Percentiles rank a stretch among this genome's conserved stretches.
These are phyloP conservation scores for Poecile montanus DNA, from an alignment of 2,797 vertebrate genomes.

Conservation along the genomic window DNA sequence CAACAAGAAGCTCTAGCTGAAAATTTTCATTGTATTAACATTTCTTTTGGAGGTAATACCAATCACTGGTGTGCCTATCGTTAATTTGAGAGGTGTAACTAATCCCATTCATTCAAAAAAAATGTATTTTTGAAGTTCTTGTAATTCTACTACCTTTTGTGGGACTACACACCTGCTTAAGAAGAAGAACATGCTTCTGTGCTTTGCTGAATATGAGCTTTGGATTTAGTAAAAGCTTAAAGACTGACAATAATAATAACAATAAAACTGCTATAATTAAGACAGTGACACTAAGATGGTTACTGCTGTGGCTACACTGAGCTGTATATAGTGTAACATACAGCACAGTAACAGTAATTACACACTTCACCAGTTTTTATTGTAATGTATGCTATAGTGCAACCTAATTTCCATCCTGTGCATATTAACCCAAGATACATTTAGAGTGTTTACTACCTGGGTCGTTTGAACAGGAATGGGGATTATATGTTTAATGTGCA, in stretches of 20 bases:
- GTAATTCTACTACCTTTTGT: background rate
- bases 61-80: background rate
- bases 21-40: background rate
- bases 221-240: constrained; percentile 56
- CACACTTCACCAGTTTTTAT: constrained; percentile 61
- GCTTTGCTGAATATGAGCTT: constrained; percentile 35
- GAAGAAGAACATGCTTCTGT: constrained; percentile 8
- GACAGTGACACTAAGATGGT: constrained; percentile 62
- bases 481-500: constrained; percentile 65
- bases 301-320: constrained; percentile 55
- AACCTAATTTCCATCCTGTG: constrained; percentile 66
- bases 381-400: constrained; percentile 57
- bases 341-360: constrained; percentile 63
- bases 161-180: constrained; percentile 9
- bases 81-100: constrained; percentile 13
- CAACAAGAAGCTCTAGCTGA: background rate
- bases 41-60: background rate
- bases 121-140: background rate
- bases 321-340: constrained; percentile 26
- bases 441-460: constrained; percentile 66
- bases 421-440: constrained; percentile 65
- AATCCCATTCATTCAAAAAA: background rate
- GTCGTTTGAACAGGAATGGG: constrained; percentile 44
- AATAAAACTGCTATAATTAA: constrained; percentile 67
- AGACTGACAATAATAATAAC: constrained; percentile 62